phyloP scores from a whole-genome alignment of 1,140 invertebrate genomes.

The Acromyrmex heyeri region DNA sequence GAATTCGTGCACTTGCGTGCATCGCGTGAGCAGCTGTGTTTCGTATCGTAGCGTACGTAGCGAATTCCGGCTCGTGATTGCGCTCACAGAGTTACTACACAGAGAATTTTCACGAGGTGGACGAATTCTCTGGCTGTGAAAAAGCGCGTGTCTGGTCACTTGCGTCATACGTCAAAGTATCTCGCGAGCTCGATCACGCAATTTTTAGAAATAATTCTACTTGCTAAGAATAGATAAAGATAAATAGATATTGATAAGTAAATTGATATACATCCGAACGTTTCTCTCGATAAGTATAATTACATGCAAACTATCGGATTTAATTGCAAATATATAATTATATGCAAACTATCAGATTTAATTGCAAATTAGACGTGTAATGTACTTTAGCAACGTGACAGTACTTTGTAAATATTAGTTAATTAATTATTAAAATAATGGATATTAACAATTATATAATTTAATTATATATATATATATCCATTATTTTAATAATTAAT shows the following conservation, averaged over 20 bases:
- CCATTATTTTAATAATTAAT: too few relatives aligned
- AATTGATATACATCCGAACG: neutral
- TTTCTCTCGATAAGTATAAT: neutral
- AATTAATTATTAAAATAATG: slow-evolving; percentile 6
- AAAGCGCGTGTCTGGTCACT: neutral
- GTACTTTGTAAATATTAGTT: slow-evolving; percentile 9
- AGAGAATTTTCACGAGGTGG: slow-evolving; percentile 40
- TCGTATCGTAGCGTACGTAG: slow-evolving; percentile 7
- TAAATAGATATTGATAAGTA: neutral
- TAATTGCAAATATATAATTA: neutral
- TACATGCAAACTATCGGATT: neutral
- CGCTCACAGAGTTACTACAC: neutral
- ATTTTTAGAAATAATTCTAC: neutral
- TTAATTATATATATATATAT: too few relatives aligned
- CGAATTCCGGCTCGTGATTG: slow-evolving; percentile 38
- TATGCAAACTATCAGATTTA: neutral
- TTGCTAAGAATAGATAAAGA: neutral
- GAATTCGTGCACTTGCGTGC: slow-evolving; percentile 72
- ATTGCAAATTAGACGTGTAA: neutral
- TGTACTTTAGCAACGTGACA: neutral
- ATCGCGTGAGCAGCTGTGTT: slow-evolving; percentile 34
- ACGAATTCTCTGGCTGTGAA: slow-evolving; percentile 39
- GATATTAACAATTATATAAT: neutral
- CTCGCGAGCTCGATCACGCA: neutral
- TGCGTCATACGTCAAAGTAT: neutral